Conservation (phyloP, 2,113 vertebrate species). For the Candoia aspera region DNA sequence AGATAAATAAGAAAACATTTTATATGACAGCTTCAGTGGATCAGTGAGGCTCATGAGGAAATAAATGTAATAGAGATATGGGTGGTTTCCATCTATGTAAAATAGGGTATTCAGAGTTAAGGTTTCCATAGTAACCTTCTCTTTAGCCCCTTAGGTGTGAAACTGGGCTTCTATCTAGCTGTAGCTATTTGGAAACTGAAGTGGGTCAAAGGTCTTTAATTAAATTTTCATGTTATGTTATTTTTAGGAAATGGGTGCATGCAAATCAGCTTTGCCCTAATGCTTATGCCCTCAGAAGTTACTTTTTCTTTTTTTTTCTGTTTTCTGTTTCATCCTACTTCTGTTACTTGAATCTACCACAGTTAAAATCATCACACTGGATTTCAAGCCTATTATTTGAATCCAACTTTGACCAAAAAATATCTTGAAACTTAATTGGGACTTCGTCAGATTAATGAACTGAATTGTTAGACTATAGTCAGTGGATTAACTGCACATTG, state of each 20-base stretch:
- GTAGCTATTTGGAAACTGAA: slow-evolving; percentile 54
- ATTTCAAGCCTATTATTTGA: background rate
- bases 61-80: slow-evolving; percentile 30
- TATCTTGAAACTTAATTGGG: background rate
- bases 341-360: background rate
- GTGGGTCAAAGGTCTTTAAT: slow-evolving; percentile 50
- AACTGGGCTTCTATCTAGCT: slow-evolving; percentile 56
- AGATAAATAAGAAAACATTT: background rate
- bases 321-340: slow-evolving; percentile 5
- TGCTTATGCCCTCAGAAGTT: slow-evolving; percentile 19
- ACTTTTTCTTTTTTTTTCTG: slow-evolving; percentile 32
- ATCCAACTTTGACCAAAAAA: background rate
- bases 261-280: slow-evolving; percentile 12
- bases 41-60: background rate
- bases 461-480: background rate
- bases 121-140: slow-evolving; percentile 71
- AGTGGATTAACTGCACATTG: background rate
- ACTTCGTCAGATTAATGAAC: background rate
- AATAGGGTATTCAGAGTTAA: slow-evolving; percentile 55
- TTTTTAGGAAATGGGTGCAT: slow-evolving; percentile 16
- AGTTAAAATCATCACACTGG: background rate
- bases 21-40: background rate
- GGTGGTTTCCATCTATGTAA: slow-evolving; percentile 47
- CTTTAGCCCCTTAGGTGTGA: slow-evolving; percentile 60
- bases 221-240: slow-evolving; percentile 41